Evolutionary conservation across 35 echinoderm and acorn worm species (phyloP).

Genomic region (Chiridota heheva): DNA sequence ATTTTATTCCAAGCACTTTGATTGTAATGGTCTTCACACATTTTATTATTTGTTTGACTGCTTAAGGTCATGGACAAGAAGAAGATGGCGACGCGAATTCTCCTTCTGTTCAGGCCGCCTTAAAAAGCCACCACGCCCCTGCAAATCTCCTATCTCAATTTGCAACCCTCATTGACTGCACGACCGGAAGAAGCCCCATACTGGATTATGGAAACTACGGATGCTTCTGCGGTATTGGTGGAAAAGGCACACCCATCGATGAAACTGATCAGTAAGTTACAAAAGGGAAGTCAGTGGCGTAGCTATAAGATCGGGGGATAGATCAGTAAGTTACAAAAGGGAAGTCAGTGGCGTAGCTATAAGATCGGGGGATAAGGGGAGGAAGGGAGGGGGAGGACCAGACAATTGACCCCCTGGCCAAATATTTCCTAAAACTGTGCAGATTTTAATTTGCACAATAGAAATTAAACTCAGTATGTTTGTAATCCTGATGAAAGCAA

Average conservation of each 20-base stretch:
- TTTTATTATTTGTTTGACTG: too few species aligned
- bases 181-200: slow-evolving; percentile 38
- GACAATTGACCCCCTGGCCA: too few species aligned
- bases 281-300: neutral
- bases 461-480: too few species aligned
- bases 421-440: too few species aligned
- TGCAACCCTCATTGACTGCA: slow-evolving; percentile 24
- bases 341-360: neutral
- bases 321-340: neutral
- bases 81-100: slow-evolving; percentile 35
- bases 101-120: slow-evolving; percentile 13
- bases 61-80: too few species aligned
- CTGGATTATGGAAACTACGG: slow-evolving; percentile 49
- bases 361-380: too few species aligned
- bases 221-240: slow-evolving; percentile 56
- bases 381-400: too few species aligned
- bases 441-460: too few species aligned
- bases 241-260: slow-evolving; percentile 32
- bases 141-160: slow-evolving; percentile 29
- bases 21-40: too few species aligned
- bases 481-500: too few species aligned
- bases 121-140: slow-evolving; percentile 15
- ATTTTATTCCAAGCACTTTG: too few species aligned
- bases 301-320: neutral
- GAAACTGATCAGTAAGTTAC: slow-evolving; percentile 40